Evolutionary conservation across 2,888 invertebrate species (phyloP), one percentile per base, ranked within the genome.

Genomic region (Gymnoscelis rufifasciata): DNA sequence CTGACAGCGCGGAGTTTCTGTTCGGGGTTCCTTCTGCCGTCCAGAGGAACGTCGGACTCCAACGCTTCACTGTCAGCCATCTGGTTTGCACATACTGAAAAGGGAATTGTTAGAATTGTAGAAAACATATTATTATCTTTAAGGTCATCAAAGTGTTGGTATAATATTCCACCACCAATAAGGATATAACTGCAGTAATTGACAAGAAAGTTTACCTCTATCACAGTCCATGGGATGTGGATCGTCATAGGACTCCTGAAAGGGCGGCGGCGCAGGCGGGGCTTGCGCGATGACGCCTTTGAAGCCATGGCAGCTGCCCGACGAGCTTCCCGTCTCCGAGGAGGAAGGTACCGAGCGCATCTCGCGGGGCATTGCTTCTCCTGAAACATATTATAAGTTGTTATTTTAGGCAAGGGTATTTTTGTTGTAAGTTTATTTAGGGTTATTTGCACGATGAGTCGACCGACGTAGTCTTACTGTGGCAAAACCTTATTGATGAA

Each of bases 271-370:
- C 27, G 70, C 71, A 15, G 74, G 70, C 15, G 78, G 87, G 14
- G 59, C 61, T 53, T 68, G 61, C 47, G 73, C 54, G 12, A 82
- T 80, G 13, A 78, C 76, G 14, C 68, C 64, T 59, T 75, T 75
- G 43, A 73, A 84, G 3, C 80, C 71, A 19, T 76, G 77, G 0
- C 83, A 84, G 39, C 90, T 90, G 63, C 89, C 83, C 0, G 91
- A 91, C 0, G 91, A 91, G 46, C 90, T 90, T 1, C 87, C 71
- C 1, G 90, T 90, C 59, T 91, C 91, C 8, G 89, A 88, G 13
- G 82, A 82, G 0, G 78, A 81, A 0, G 60, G 52, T 29, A 74
- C 73, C 0, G 71, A 68, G 0, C 54, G 47, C 50, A 74, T 77
- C 7, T 81, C 78, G 0, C 74, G 72, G 1, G 53, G 54, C 0